phyloP scores from a whole-genome alignment of 1,140 invertebrate species.

The Myzus persicae region DNA sequence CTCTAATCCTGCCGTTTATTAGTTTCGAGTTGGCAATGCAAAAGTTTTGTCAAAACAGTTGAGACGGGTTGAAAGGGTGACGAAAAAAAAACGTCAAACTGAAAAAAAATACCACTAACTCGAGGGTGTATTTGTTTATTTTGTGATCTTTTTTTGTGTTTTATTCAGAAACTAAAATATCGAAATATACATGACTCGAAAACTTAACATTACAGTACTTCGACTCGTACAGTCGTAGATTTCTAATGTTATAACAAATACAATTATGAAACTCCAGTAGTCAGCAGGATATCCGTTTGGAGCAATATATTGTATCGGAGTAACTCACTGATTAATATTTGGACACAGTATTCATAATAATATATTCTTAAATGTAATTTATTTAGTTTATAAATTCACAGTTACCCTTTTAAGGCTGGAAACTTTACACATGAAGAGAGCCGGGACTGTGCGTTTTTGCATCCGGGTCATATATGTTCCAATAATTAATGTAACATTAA shows the following conservation, averaged over 20 bases:
- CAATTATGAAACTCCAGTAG: not conserved
- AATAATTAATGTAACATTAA: too few species aligned
- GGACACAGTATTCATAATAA: not conserved
- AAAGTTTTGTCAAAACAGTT: slow-evolving; percentile 35
- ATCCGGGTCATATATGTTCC: not conserved
- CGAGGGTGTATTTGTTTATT: not conserved
- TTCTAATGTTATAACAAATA: not conserved
- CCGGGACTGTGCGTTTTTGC: not conserved
- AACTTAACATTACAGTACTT: not conserved
- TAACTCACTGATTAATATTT: not conserved
- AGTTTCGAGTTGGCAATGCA: slow-evolving; percentile 42
- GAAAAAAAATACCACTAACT: not conserved
- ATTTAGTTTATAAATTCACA: not conserved
- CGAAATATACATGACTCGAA: not conserved
- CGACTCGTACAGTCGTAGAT: not conserved
- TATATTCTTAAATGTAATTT: not conserved
- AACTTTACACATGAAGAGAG: not conserved
- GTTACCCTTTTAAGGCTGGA: not conserved
- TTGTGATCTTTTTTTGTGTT: not conserved
- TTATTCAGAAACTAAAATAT: not conserved
- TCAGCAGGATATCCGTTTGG: too few species aligned
- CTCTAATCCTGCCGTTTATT: slow-evolving; percentile 50
- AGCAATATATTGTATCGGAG: not conserved
- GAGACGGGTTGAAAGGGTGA: not conserved
- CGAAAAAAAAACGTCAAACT: not conserved